Evolutionary conservation across 2,113 vertebrate species (phyloP), one percentile per base, ranked within the genome.

Genomic region (Cinclus cinclus): DNA sequence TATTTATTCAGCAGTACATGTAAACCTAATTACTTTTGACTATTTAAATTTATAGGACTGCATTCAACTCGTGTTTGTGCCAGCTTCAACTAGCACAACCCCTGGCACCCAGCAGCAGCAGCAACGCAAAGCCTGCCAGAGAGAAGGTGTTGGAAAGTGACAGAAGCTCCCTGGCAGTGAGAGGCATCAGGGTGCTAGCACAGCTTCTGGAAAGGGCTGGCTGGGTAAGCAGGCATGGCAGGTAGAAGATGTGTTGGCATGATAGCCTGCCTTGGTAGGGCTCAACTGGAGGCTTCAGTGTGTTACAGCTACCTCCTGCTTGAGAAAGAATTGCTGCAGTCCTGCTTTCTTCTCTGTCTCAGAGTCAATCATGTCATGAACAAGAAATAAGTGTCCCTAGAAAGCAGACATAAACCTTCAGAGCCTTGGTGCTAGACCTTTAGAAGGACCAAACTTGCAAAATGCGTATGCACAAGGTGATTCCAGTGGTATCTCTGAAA

Each of bases 21-120:
- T 85, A 95, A 95, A 90, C 89, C 78, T 97, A 97, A 97, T 97
- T 97, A 96, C 94, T 96, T 95, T 84, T 92, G 94, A 95, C 95
- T 94, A 60, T 96, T 97, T 97, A 94, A 96, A 94, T 81, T 95
- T 96, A 91, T 81, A 92, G 91, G 78, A 94, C 85, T 88, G 90
- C 65, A 85, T 93, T 94, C 92, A 95, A 90, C 73, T 88, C 44
- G 2, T 92, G 80, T 92, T 95, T 91, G 55, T 94, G 91, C 89
- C 92, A 95, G 83, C 91, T 94, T 93, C 90, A 96, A 89, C 90
- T 95, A 95, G 79, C 89, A 77, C 83, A 91, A 94, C 62, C 70
- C 87, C 76, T 96, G 93, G 95, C 92, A 92, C 80, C 31, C 23
- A 0, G 84, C 91, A 91, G 67, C 70, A 94, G 92, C 68, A 83